These are phyloP conservation scores for Octodon degus DNA, from an alignment of 2,113 vertebrate species.

Conservation along the genomic window DNA sequence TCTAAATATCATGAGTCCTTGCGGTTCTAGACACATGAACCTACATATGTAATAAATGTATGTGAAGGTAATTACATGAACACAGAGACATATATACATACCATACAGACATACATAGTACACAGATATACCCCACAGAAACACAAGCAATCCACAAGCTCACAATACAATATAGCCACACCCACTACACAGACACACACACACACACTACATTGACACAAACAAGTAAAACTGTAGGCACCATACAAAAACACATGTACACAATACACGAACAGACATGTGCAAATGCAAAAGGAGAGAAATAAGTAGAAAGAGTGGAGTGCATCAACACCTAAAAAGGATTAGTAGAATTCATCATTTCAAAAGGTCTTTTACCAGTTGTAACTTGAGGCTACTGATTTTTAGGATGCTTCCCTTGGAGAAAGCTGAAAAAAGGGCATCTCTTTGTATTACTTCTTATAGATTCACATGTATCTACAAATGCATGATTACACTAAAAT, in stretches of 20 bases:
- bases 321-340: not conserved
- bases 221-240: not conserved
- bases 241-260: not conserved
- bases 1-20: not conserved
- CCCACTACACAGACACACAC: not conserved
- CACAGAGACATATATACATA: not conserved
- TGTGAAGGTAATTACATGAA: not conserved
- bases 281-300: not conserved
- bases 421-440: not conserved
- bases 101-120: not conserved
- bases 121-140: not conserved
- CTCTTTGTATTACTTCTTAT: not conserved
- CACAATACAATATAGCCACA: not conserved
- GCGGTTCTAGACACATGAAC: not conserved
- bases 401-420: not conserved
- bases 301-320: not conserved
- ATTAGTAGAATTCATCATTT: not conserved
- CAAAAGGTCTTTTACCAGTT: not conserved
- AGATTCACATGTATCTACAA: not conserved
- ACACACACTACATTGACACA: not conserved
- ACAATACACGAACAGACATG: not conserved
- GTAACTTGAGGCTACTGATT: not conserved
- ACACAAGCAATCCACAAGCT: not conserved
- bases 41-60: not conserved
- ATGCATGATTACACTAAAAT: not conserved